Evolutionary conservation across 2,797 vertebrate genomes (phyloP).

Genomic region (Notoglanidium macrostoma): DNA sequence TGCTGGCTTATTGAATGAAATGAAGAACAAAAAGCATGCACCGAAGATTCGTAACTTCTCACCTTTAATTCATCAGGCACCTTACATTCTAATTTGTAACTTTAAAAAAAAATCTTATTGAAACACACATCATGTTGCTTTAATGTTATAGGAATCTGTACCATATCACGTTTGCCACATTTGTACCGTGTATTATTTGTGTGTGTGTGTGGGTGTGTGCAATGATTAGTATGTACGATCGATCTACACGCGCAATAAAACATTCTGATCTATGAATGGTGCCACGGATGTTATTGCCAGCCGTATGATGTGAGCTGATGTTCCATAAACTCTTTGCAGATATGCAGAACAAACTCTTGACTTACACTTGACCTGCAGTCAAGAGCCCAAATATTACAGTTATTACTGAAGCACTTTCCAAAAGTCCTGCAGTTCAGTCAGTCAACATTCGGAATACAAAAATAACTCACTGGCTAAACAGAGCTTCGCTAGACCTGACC

Average conservation of each 20-base stretch:
- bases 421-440: background rate
- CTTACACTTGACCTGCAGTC: slow-evolving; percentile 17
- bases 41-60: background rate
- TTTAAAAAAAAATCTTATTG: background rate
- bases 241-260: background rate
- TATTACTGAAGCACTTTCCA: slow-evolving; percentile 2
- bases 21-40: background rate
- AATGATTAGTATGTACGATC: background rate
- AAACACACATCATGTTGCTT: background rate
- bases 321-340: background rate
- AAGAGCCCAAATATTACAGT: background rate
- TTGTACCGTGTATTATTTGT: background rate
- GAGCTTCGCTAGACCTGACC: background rate
- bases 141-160: background rate
- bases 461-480: background rate
- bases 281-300: background rate
- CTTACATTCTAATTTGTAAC: background rate
- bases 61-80: background rate
- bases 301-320: background rate
- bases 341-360: slow-evolving; percentile 5
- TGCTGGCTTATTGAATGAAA: background rate
- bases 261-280: background rate
- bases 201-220: background rate
- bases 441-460: background rate
- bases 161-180: background rate